Evolutionary conservation across 2,797 vertebrate genomes (phyloP), one percentile per base, ranked within the genome.

Genomic region (Alectoris magna): DNA sequence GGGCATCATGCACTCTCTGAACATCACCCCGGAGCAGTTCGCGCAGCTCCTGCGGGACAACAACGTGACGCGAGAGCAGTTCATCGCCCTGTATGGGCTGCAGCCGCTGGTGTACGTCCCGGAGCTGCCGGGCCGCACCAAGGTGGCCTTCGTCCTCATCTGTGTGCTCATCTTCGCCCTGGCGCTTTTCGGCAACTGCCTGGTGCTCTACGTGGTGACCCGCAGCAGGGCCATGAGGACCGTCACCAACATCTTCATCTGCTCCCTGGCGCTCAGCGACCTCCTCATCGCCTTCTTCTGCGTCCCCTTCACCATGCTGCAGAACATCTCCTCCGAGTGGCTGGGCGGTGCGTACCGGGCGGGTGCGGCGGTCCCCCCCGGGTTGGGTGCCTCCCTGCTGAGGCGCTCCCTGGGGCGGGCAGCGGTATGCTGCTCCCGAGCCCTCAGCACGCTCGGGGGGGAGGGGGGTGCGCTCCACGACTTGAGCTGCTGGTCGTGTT

Each of bases 281-380:
- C 93, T 98, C 29, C 97, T 98, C 74, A 97, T 98, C 89, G 94
- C 97, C 59, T 97, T 98, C 91, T 98, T 98, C 96, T 98, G 98
- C 71, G 96, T 98, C 44, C 98, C 98, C 4, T 97, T 98, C 91
- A 98, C 98, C 38, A 88, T 96, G 97, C 93, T 98, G 14, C 97
- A 98, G 95, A 98, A 98, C 88, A 85, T 63, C 38, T 63, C 60
- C 60, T 63, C 60, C 60, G 38, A 63, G 38, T 63, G 60, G 60
- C 26, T 63, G 60, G 60, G 60, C 60, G 60, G 60, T 63, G 60
- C 60, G 60, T 63, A 38, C 26, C 60, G 59, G 24, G 24, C 10
- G n/a, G n/a, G n/a, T n/a, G 21, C 31, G 58, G 58, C 24, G 49
- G 14, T 15, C 7, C 49, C 49, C 49, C 14, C 24, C 14, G 48